Percentiles rank a stretch among this genome's conserved stretches.
Conservation (phyloP, 2,888 invertebrate genomes). For the Psylliodes chrysocephalus region DNA sequence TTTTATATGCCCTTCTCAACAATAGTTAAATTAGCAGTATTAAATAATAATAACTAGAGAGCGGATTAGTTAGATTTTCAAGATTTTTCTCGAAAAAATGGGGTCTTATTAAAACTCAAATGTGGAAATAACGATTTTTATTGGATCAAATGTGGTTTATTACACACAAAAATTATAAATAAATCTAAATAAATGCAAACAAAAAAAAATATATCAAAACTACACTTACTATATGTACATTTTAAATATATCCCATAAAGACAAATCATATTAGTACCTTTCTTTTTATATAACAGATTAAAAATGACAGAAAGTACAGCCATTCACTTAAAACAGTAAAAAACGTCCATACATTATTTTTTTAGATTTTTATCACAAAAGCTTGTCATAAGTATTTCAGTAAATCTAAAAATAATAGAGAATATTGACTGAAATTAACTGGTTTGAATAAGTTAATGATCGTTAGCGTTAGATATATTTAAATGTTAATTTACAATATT, state of each 20-base stretch:
- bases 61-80: too few species aligned
- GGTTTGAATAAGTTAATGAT: not conserved
- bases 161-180: conserved; percentile 52
- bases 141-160: conserved; percentile 38
- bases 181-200: conserved; percentile 52
- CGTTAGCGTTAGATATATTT: too few species aligned
- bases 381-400: conserved; percentile 47
- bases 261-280: conserved; percentile 45
- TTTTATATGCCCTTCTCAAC: too few species aligned
- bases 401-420: conserved; percentile 38
- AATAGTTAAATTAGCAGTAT: too few species aligned
- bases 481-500: too few species aligned
- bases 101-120: not conserved
- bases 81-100: too few species aligned
- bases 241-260: conserved; percentile 39
- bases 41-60: too few species aligned
- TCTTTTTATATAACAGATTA: conserved; percentile 28
- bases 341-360: conserved; percentile 37
- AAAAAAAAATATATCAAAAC: conserved; percentile 47
- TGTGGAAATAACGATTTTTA: conserved; percentile 14
- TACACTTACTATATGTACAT: conserved; percentile 50
- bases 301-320: conserved; percentile 44
- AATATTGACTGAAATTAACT: conserved; percentile 12
- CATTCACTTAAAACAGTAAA: conserved; percentile 41
- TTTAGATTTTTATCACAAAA: conserved; percentile 49